Evolutionary conservation across 2,888 invertebrate species (phyloP), one percentile per base, ranked within the genome.

Genomic region (Leptinotarsa juncta): DNA sequence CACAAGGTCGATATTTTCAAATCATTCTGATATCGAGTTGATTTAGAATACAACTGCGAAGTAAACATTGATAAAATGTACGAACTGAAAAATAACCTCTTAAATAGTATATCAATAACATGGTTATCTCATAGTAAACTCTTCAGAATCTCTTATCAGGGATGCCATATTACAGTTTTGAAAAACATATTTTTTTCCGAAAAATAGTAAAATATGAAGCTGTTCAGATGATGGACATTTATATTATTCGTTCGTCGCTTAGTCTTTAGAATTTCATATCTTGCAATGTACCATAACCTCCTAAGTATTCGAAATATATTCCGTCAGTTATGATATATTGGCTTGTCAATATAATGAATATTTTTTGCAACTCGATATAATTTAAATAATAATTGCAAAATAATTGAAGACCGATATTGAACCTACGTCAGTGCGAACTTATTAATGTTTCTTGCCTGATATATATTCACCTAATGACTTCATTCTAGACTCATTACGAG

Each of bases 351-450:
- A 32, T 53, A 55, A 49, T 32, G n/a, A 51, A 51, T 26, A n/a
- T n/a, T 68, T 68, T 68, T 57, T 57, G 55, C 48, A 42, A 57
- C 23, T 23, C 53, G 50, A 42, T 67, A 48, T 67, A 18, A 67
- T 70, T 67, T 49, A 67, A 62, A 62, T 62, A 62, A 62, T 55
- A 50, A 65, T 75, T 69, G 74, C 71, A 50, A 71, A 69, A 71
- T 66, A 75, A 70, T 67, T 65, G 51, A 53, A 50, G 57, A 72
- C 68, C 73, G 74, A 78, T 76, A 76, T 71, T 42, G 71, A 79
- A 73, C 77, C 73, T 75, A 71, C 78, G 78, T 80, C 80, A 80
- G 73, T 48, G 16, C 1, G 20, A 62, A n/a, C 26, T 62, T 42
- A 62, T 62, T 62, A 62, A 62, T 62, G 62, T 32, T 62, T 62